Evolutionary conservation across 2,113 vertebrate genomes (phyloP).

Genomic region (Rallus limicola): DNA sequence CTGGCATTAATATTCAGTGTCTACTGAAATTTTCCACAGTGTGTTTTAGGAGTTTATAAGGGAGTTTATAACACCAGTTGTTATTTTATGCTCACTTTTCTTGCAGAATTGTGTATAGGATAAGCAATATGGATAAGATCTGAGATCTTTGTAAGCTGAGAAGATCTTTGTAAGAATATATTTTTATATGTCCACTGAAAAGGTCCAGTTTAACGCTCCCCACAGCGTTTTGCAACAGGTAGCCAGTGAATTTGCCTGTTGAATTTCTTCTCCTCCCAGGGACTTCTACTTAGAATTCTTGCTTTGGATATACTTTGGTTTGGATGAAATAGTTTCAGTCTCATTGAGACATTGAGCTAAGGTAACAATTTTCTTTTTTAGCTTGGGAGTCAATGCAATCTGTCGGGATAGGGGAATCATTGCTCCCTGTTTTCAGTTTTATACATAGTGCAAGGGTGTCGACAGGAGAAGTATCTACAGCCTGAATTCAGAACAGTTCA

Average conservation of each 20-base stretch:
- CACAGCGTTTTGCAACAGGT: not conserved
- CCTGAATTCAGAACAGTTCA: not conserved
- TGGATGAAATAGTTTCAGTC: not conserved
- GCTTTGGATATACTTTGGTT: not conserved
- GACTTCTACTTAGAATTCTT: not conserved
- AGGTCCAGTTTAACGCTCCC: no score
- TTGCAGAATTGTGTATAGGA: not conserved
- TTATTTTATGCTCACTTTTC: not conserved
- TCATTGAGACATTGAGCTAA: not conserved
- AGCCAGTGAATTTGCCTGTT: not conserved
- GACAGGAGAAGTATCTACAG: not conserved
- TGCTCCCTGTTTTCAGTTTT: not conserved
- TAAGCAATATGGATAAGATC: not conserved
- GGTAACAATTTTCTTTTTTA: not conserved
- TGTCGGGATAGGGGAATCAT: not conserved
- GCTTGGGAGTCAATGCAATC: not conserved
- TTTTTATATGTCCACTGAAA: not conserved
- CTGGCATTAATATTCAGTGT: constrained; percentile 42
- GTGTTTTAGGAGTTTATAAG: not conserved
- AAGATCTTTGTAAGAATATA: not conserved
- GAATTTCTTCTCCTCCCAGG: not conserved
- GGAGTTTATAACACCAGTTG: not conserved
- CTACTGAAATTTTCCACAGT: constrained; percentile 36
- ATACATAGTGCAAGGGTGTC: not conserved
- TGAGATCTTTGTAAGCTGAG: not conserved